Evolutionary conservation across 1,140 invertebrate species (phyloP), one percentile per base, ranked within the genome.

Genomic region (Drosophila nigromelanica): DNA sequence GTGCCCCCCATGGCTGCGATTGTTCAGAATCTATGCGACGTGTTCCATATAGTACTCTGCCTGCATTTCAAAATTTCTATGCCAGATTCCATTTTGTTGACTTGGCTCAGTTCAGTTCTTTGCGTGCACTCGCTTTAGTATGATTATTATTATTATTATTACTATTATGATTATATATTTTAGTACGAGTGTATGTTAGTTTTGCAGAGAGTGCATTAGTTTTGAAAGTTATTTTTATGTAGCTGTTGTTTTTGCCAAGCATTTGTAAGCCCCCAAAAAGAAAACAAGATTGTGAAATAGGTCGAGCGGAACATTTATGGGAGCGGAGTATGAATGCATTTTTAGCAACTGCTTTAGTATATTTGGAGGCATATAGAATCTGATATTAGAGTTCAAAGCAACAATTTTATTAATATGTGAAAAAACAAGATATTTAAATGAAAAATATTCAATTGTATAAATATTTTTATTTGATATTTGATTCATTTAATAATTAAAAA

Each of bases 21-120:
- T 70, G 48, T 69, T 69, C 37, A 47, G 42, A 56, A 73, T 73
- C 64, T 62, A 59, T 69, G 71, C 51, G 42, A 54, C 58, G 21
- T 66, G 69, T 39, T 72, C 47, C 62, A 72, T 64, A 64, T 64
- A 69, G 35, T 30, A 42, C 35, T 55, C 33, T 27, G 39, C n/a
- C n/a, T 54, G 39, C 45, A 51, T 61, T 54, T 68, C 11, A 59
- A 15, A 60, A 56, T 58, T 64, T 56, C 51, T 56, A 42, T 67
- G 39, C 33, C 67, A 48, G 48, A 33, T 56, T 35, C 45, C 30
- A 30, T 55, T 33, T 39, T 30, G 18, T 12, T 39, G 30, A 39
- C 35, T 55, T 15, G 10, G 37, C 45, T 54, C 33, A 35, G 33
- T 35, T 35, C 33, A 35, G 33, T 35, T 35, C 33, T 35, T 35